Conservation (phyloP, 2,797 vertebrate species). For the Philypnodon macrostomus region DNA sequence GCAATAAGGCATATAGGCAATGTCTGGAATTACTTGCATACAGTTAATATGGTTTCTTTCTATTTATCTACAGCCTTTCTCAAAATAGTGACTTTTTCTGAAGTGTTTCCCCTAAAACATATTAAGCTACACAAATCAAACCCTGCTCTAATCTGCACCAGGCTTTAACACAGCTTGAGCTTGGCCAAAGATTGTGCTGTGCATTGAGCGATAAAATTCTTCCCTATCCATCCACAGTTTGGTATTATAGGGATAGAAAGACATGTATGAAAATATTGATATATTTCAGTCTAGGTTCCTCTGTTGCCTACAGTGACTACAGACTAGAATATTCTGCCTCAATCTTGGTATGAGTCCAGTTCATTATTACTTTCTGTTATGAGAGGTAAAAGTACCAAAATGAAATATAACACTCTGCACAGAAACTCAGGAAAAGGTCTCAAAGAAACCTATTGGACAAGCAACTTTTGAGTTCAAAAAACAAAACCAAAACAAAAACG, state of each 20-base stretch:
- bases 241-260: constrained; percentile 47
- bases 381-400: constrained; percentile 35
- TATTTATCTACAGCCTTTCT: constrained; percentile 48
- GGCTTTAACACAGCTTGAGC: constrained; percentile 45
- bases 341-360: constrained; percentile 33
- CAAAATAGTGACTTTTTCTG: constrained; percentile 30
- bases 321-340: constrained; percentile 18
- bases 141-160: constrained; percentile 52
- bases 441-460: constrained; percentile 53
- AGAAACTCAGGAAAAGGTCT: constrained; percentile 43
- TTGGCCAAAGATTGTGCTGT: constrained; percentile 37
- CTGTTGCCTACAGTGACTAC: constrained; percentile 1
- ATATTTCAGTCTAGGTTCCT: constrained; percentile 22
- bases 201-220: constrained; percentile 45
- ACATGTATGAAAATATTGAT: constrained; percentile 42
- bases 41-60: too few species aligned
- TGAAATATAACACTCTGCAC: constrained; percentile 42
- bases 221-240: constrained; percentile 37
- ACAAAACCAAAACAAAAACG: constrained; percentile 58
- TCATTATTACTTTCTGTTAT: constrained; percentile 68
- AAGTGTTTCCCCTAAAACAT: constrained; percentile 45
- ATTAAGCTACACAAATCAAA: constrained; percentile 62
- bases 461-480: constrained; percentile 56
- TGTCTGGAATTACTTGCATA: too few species aligned
- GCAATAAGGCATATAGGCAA: too few species aligned